Conservation (phyloP, 2,113 vertebrate genomes). For the Vidua chalybeata region DNA sequence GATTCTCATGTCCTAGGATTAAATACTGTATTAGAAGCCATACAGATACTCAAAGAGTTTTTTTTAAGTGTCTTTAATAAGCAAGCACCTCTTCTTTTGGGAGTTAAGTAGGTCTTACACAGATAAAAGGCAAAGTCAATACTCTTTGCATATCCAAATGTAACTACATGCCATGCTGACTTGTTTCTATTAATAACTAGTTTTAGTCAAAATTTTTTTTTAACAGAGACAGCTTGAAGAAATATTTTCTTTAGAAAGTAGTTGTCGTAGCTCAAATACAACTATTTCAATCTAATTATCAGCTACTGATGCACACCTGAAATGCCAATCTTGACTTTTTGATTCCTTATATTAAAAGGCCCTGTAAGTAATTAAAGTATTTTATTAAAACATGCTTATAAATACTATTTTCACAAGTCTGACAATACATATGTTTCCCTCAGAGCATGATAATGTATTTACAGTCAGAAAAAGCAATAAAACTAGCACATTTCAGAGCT, state of each 20-base stretch:
- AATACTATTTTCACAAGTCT: not conserved
- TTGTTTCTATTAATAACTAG: not conserved
- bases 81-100: not conserved
- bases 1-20: not conserved
- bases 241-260: not conserved
- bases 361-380: not conserved
- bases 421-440: not conserved
- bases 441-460: not conserved
- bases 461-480: not conserved
- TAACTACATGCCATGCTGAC: not conserved
- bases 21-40: not conserved
- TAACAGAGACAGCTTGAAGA: not conserved
- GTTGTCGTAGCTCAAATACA: not conserved
- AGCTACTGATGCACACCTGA: not conserved
- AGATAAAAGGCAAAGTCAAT: not conserved
- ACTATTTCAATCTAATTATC: not conserved
- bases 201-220: not conserved
- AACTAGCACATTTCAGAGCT: not conserved
- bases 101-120: not conserved
- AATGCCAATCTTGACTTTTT: not conserved
- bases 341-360: not conserved
- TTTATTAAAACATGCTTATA: not conserved
- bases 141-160: not conserved
- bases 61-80: not conserved
- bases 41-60: not conserved